phyloP scores from a whole-genome alignment of 2,888 invertebrate species.

The Julus scanicus region DNA sequence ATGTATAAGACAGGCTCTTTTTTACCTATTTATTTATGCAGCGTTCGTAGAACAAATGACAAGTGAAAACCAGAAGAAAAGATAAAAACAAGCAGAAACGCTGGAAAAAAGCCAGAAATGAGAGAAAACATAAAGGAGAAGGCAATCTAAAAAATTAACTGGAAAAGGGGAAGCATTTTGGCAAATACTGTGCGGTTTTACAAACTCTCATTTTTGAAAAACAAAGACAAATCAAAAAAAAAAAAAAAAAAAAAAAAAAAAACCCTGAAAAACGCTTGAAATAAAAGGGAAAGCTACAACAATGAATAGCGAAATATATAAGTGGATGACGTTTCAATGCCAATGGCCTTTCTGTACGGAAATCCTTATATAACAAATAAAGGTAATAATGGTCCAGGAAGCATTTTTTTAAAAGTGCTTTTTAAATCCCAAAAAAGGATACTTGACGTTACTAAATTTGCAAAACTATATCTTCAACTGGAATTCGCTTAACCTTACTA shows the following conservation, averaged over 20 bases:
- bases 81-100: not conserved
- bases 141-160: conserved; percentile 33
- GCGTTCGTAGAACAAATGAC: conserved; percentile 33
- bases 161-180: conserved; percentile 16
- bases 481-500: not conserved
- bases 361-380: not conserved
- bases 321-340: conserved; percentile 14
- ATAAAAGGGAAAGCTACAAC: not conserved
- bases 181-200: conserved; percentile 12
- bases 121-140: conserved; percentile 2
- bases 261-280: not conserved
- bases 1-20: not conserved
- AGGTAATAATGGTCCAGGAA: not conserved
- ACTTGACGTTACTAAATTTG: not conserved
- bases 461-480: not conserved
- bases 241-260: not conserved
- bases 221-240: not conserved
- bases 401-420: not conserved
- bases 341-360: conserved; percentile 22
- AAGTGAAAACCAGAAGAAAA: conserved; percentile 27
- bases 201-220: conserved; percentile 26
- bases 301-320: conserved; percentile 4
- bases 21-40: conserved; percentile 33
- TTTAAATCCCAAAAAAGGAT: not conserved
- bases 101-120: conserved; percentile 8